Conservation (phyloP, 2,888 invertebrate genomes). For the Thera britannica region DNA sequence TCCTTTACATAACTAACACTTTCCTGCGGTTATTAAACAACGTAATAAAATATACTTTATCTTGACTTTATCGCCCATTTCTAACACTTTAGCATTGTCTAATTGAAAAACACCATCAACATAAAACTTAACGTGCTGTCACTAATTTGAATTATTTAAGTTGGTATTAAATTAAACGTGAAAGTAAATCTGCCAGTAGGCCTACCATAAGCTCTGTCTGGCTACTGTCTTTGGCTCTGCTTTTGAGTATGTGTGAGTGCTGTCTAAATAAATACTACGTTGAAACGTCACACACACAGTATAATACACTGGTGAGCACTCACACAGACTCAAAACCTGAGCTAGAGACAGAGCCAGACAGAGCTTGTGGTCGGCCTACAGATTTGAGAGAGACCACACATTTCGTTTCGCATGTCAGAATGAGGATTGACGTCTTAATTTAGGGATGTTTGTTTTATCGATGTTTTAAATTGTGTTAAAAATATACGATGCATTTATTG, state of each 20-base stretch:
- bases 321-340: too few relatives aligned
- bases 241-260: too few relatives aligned
- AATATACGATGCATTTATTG: too few relatives aligned
- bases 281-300: too few relatives aligned
- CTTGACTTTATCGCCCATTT: conserved; percentile 30
- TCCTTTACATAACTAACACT: conserved; percentile 13
- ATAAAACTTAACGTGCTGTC: conserved; percentile 36
- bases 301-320: too few relatives aligned
- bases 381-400: conserved; percentile 47
- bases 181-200: conserved; percentile 34
- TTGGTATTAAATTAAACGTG: conserved; percentile 39
- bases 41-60: conserved; percentile 19
- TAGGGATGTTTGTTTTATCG: conserved; percentile 34
- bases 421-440: conserved; percentile 39
- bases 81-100: conserved; percentile 34
- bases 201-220: too few relatives aligned
- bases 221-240: too few relatives aligned
- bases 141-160: conserved; percentile 36
- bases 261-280: too few relatives aligned
- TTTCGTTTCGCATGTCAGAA: conserved; percentile 40
- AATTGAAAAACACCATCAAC: conserved; percentile 37
- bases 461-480: conserved; percentile 8
- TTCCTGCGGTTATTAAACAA: conserved; percentile 19
- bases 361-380: neutral
- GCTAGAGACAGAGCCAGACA: too few relatives aligned